Conservation (phyloP, 2,888 invertebrate genomes). For the Schrankia costaestrigalis region DNA sequence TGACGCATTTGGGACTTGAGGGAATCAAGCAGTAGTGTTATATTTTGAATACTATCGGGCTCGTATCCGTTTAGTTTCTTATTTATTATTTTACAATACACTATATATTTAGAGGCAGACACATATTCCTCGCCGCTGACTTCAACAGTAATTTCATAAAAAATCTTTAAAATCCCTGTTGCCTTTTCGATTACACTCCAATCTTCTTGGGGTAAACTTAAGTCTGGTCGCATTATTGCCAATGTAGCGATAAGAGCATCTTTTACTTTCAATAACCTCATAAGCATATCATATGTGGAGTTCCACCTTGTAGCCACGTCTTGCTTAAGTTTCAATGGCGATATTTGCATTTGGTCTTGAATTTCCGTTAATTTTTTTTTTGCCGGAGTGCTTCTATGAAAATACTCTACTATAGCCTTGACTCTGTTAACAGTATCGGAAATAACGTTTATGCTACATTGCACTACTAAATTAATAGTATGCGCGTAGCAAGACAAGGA, state of each 20-base stretch:
- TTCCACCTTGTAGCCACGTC: slow-evolving; percentile 28
- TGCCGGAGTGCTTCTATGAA: background rate
- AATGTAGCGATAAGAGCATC: too few relatives aligned
- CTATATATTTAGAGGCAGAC: background rate
- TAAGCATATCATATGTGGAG: slow-evolving; percentile 26
- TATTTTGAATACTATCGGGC: background rate
- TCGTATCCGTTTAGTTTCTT: background rate
- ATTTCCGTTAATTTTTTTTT: background rate
- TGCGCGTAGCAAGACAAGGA: slow-evolving; percentile 9
- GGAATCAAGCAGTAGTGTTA: background rate
- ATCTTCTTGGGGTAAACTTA: slow-evolving; percentile 11
- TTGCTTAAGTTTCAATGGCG: slow-evolving; percentile 27
- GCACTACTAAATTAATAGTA: slow-evolving; percentile 8
- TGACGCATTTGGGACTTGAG: background rate
- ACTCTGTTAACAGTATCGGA: slow-evolving; percentile 9
- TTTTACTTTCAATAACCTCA: slow-evolving; percentile 16
- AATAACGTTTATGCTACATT: slow-evolving; percentile 6
- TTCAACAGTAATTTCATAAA: slow-evolving; percentile 24
- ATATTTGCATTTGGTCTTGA: background rate
- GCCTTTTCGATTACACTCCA: slow-evolving; percentile 11
- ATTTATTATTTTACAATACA: background rate
- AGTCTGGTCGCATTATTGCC: slow-evolving; percentile 18
- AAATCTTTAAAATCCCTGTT: slow-evolving; percentile 13
- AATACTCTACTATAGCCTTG: background rate
- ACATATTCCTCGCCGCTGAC: slow-evolving; percentile 19